Base-by-base conservation (phyloP, 1,140 invertebrate species). In the Papilio glaucus region DNA sequence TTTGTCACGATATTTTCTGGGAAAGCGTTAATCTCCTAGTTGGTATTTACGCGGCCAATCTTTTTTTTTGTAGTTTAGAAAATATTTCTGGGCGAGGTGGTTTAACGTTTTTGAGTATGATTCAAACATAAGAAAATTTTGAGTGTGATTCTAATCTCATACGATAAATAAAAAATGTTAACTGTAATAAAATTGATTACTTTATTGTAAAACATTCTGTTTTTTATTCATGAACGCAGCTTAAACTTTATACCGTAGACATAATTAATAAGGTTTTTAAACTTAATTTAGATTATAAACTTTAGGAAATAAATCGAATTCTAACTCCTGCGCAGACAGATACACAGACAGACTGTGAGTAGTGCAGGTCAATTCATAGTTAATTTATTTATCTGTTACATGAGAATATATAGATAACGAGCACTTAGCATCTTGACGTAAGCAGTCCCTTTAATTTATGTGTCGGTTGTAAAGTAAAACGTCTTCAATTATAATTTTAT, bases 1-100 rank as follows among this genome's bases (percentile, higher is more conserved):
- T 75, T 75, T 75, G 74, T 75, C 74, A 72, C 45, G 67, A 53
- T 72, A 62, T 42, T 72, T 67, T 67, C 57, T 67, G n/a, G 67
- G 69, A 71, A 41, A 65, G 45, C 62, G 15, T 65, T 65, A 65
- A 65, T 65, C 37, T 21, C 37, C n/a, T 3, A 33, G 15, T 41
- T 62, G 33, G n/a, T 18, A 12, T 29, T 61, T 15, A 18, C 37
- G 12, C 4, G 13, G 6, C 4, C 9, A 38, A 7, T 4, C 4
- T 65, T 41, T 65, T 21, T 38, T 53, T 18, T 65, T 65, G 6
- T 67, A 1, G 26, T 45, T 68, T 33, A 42, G 2, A 8, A 65
- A 24, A 41, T 65, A n/a, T n/a, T n/a, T n/a, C n/a, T n/a, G n/a
- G n/a, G n/a, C n/a, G n/a, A n/a, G n/a, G n/a, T n/a, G n/a, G n/a